These are phyloP conservation scores for Prostheceraeus crozeri DNA, from an alignment of 2,888 invertebrate species.

Conservation along the genomic window DNA sequence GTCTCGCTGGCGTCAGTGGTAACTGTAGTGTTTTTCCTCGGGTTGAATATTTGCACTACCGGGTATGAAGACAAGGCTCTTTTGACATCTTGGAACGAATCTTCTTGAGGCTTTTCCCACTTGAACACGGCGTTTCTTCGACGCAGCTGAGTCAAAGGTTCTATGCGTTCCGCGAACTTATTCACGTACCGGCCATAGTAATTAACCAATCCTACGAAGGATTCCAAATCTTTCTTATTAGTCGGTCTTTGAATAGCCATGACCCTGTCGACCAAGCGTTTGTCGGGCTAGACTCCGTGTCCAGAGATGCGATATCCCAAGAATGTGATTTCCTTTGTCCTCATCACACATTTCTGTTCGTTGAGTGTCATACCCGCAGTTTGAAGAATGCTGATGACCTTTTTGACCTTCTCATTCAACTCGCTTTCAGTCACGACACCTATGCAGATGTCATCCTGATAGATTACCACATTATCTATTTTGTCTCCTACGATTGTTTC, in stretches of 20 bases:
- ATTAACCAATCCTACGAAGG: slow-evolving; percentile 26
- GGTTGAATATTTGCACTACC: slow-evolving; percentile 34
- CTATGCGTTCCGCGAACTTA: slow-evolving; percentile 29
- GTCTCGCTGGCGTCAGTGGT: slow-evolving; percentile 34
- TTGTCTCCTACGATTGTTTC: slow-evolving; percentile 13
- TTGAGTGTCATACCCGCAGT: slow-evolving; percentile 34
- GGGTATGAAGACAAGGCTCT: slow-evolving; percentile 27
- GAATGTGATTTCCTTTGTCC: slow-evolving; percentile 28
- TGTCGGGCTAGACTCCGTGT: slow-evolving; percentile 26
- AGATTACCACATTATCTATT: slow-evolving; percentile 31
- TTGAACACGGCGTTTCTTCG: slow-evolving; percentile 7
- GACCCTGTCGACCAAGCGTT: slow-evolving; percentile 30
- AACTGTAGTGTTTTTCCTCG: slow-evolving; percentile 10
- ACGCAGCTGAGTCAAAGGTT: slow-evolving; percentile 29
- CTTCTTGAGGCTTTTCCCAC: slow-evolving; percentile 28
- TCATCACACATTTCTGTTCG: slow-evolving; percentile 33
- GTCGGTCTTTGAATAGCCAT: neutral
- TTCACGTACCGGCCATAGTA: slow-evolving; percentile 21
- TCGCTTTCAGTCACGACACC: slow-evolving; percentile 13
- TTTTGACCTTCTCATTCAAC: slow-evolving; percentile 21
- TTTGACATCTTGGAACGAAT: slow-evolving; percentile 24
- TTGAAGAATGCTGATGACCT: slow-evolving; percentile 19
- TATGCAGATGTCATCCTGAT: slow-evolving; percentile 32
- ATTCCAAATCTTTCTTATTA: slow-evolving; percentile 31
- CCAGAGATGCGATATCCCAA: slow-evolving; percentile 25